Conservation (phyloP, 2,113 vertebrate genomes). For the Dendropsophus ebraccatus region DNA sequence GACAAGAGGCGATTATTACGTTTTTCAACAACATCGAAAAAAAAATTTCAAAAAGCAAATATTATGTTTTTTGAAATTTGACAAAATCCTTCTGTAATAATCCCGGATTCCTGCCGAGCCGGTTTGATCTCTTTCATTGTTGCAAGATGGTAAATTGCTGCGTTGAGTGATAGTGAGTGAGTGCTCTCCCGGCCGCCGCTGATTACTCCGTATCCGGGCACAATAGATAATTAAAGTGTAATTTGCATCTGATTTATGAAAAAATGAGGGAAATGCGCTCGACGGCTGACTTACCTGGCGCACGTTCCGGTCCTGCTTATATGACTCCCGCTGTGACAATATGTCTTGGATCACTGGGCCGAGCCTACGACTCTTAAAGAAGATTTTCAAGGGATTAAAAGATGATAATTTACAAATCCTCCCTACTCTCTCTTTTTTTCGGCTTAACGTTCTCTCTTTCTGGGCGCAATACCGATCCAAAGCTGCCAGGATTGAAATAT, state of each 20-base stretch:
- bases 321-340: slow-evolving; percentile 22
- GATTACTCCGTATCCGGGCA: background rate
- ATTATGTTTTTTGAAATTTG: background rate
- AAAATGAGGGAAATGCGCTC: background rate
- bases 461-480: background rate
- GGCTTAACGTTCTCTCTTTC: background rate
- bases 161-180: background rate
- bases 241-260: slow-evolving; percentile 37
- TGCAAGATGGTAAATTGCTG: background rate
- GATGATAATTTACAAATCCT: slow-evolving; percentile 17
- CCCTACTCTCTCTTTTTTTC: background rate
- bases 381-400: slow-evolving; percentile 30
- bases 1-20: background rate
- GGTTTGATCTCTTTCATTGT: background rate
- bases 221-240: slow-evolving; percentile 41
- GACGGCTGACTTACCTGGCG: background rate
- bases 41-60: background rate
- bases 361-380: background rate
- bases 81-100: background rate
- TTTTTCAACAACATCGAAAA: background rate
- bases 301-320: background rate
- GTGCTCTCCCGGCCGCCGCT: background rate
- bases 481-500: background rate
- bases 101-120: background rate
- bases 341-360: slow-evolving; percentile 11